Evolutionary conservation across 2,797 vertebrate species (phyloP).

Genomic region (Threskiornis aethiopicus): DNA sequence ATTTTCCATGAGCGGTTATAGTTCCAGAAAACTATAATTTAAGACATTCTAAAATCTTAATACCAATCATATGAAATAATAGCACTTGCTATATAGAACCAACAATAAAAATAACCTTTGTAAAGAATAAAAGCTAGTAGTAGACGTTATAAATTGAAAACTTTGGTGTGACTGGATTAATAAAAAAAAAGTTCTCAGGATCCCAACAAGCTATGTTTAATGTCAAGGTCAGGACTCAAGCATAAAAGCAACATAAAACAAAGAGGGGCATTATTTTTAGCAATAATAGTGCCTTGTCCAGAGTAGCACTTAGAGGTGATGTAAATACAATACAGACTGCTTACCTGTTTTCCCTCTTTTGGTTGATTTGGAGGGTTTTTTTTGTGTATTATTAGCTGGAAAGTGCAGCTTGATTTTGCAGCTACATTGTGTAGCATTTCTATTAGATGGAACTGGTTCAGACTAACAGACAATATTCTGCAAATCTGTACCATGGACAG

Average conservation of each 20-base stretch:
- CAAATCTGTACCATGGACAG: not conserved
- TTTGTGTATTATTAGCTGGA: not conserved
- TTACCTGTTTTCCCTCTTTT: not conserved
- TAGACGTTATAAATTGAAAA: conserved; percentile 5
- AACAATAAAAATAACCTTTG: conserved; percentile 43
- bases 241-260: not conserved
- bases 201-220: not conserved
- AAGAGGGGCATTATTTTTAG: not conserved
- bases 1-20: conserved; percentile 38
- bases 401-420: not conserved
- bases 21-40: conserved; percentile 59
- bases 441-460: not conserved
- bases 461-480: not conserved
- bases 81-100: conserved; percentile 8
- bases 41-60: conserved; percentile 56
- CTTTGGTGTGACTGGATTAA: not conserved
- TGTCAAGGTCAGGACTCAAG: conserved; percentile 3
- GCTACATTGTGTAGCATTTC: not conserved
- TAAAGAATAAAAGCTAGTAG: not conserved
- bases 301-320: not conserved
- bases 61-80: conserved; percentile 38
- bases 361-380: not conserved
- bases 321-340: not conserved
- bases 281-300: not conserved
- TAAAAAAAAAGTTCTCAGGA: not conserved